phyloP scores from a whole-genome alignment of 1,140 invertebrate species.

The Bombus balteatus region DNA sequence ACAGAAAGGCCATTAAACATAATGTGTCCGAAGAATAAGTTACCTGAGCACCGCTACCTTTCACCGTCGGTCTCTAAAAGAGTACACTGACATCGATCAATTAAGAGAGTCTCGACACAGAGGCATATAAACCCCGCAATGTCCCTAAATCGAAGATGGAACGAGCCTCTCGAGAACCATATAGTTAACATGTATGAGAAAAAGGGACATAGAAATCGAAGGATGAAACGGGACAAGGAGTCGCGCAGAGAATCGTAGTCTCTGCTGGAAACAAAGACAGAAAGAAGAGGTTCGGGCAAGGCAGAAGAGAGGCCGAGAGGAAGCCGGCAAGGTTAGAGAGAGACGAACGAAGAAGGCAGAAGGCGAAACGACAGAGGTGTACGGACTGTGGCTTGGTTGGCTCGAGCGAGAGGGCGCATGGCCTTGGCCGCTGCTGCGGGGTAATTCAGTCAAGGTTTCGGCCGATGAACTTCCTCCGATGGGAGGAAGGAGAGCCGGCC shows the following conservation, averaged over 20 bases:
- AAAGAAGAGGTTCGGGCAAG: not conserved
- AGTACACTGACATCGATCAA: not conserved
- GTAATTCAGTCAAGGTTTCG: constrained; percentile 89
- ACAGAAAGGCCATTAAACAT: not conserved
- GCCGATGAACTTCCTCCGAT: constrained; percentile 84
- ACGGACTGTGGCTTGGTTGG: constrained; percentile 63
- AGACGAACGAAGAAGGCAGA: constrained; percentile 40
- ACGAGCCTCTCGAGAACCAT: not conserved
- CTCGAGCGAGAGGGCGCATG: constrained; percentile 77
- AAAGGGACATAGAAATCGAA: not conserved
- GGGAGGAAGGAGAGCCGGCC: constrained; percentile 69
- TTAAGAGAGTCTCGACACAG: not conserved
- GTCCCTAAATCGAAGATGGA: not conserved
- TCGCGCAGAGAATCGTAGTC: not conserved
- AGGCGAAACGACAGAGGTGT: constrained; percentile 48
- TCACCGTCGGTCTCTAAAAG: not conserved
- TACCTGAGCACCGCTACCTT: not conserved
- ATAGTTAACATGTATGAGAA: not conserved
- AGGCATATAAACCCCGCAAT: not conserved
- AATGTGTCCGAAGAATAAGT: too few relatives aligned
- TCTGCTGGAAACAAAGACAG: not conserved
- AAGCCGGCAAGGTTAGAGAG: constrained; percentile 36
- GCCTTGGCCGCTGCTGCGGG: constrained; percentile 86
- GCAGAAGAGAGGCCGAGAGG: constrained; percentile 36
- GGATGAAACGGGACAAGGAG: constrained; percentile 30